phyloP scores from a whole-genome alignment of 2,797 vertebrate species.

The Xenentodon cancila region DNA sequence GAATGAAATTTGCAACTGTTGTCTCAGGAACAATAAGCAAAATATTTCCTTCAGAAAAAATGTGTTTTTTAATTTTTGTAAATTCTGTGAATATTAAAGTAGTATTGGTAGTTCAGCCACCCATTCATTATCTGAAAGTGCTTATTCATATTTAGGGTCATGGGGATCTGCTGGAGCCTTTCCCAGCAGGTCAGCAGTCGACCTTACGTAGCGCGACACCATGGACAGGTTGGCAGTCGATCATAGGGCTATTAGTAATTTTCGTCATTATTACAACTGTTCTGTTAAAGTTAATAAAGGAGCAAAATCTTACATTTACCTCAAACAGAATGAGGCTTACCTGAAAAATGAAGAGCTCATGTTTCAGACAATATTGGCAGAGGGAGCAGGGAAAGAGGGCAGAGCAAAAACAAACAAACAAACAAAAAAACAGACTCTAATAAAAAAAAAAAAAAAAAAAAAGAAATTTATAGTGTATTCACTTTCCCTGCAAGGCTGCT shows the following conservation, averaged over 20 bases:
- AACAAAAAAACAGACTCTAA: not conserved
- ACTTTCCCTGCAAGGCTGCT: slow-evolving; percentile 50
- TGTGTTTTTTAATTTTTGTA: no score
- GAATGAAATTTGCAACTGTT: no score
- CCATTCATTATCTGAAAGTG: not conserved
- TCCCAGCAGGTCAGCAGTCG: no score
- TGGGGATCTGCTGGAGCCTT: no score
- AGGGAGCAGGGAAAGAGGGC: slow-evolving; percentile 37
- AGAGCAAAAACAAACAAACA: slow-evolving; percentile 19
- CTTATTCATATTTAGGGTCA: no score
- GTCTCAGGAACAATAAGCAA: no score
- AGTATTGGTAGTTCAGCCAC: no score
- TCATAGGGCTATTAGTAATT: no score
- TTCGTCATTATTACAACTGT: not conserved
- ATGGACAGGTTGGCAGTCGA: no score
- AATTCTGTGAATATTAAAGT: no score
- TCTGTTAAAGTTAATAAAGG: slow-evolving; percentile 3
- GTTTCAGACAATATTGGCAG: slow-evolving; percentile 39
- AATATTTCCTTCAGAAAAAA: no score
- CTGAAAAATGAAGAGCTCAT: slow-evolving; percentile 36
- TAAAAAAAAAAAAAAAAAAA: slow-evolving; percentile 35
- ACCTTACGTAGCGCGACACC: no score
- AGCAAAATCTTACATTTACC: slow-evolving; percentile 10
- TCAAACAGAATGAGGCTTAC: slow-evolving; percentile 8
- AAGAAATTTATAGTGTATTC: slow-evolving; percentile 50